Conservation (phyloP, 2,113 vertebrate genomes). For the Apteryx mantelli region DNA sequence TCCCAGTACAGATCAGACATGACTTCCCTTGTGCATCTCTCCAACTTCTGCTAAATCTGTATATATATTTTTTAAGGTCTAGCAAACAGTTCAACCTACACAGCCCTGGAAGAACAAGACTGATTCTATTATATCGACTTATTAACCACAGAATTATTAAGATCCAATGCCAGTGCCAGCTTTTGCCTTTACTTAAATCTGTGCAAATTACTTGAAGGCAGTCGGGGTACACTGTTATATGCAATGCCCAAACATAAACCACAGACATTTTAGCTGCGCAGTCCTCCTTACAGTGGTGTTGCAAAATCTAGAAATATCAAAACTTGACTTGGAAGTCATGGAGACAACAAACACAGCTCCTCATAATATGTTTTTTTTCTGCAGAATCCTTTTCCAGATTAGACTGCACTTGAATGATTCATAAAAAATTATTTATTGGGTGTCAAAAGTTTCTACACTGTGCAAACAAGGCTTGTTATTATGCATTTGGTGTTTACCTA, state of each 20-base stretch:
- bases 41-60: not conserved
- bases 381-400: slow-evolving; percentile 8
- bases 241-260: not conserved
- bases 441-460: not conserved
- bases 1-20: not conserved
- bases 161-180: not conserved
- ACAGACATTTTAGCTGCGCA: not conserved
- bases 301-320: slow-evolving; percentile 34
- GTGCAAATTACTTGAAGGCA: not conserved
- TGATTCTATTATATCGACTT: not conserved
- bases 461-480: not conserved
- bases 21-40: not conserved
- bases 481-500: not conserved
- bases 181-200: not conserved
- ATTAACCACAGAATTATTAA: not conserved
- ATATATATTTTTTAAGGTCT: not conserved
- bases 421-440: slow-evolving; percentile 15
- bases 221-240: not conserved
- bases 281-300: not conserved
- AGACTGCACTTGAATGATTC: not conserved
- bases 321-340: not conserved
- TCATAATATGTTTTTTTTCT: slow-evolving; percentile 14
- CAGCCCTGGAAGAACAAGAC: not conserved
- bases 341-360: slow-evolving; percentile 36
- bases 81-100: not conserved